Conservation (phyloP, 2,113 vertebrate genomes). For the Petromus typicus region DNA sequence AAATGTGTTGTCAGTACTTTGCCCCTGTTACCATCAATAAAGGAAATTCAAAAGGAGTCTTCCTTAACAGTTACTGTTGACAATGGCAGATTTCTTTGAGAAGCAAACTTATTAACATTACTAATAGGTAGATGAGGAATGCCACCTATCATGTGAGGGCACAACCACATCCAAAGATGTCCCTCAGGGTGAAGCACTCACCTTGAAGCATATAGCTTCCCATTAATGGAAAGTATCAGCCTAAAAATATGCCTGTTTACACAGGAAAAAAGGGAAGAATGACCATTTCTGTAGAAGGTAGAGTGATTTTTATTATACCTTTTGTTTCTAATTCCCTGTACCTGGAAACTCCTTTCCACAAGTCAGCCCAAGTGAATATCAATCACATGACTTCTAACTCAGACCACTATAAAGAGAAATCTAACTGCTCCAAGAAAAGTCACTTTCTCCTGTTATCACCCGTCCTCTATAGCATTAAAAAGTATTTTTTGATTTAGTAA, state of each 20-base stretch:
- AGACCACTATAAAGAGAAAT: not conserved
- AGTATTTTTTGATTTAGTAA: conserved; percentile 8
- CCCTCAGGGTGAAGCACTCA: not conserved
- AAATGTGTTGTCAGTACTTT: not conserved
- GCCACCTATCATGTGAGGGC: not conserved
- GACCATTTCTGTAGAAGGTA: not conserved
- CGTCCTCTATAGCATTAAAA: not conserved
- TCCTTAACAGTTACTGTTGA: not conserved
- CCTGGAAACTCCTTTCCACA: not conserved
- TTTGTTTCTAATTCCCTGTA: not conserved
- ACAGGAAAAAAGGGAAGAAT: not conserved
- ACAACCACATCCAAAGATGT: conserved; percentile 42
- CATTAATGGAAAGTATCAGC: not conserved
- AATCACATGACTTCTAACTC: not conserved
- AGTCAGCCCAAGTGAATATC: not conserved
- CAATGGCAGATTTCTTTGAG: not conserved
- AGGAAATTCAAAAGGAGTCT: not conserved
- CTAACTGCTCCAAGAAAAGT: not conserved
- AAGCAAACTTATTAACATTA: conserved; percentile 51
- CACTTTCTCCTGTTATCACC: not conserved
- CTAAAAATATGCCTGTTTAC: not conserved
- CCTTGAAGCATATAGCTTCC: not conserved
- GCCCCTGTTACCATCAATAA: not conserved
- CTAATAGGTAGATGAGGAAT: not conserved
- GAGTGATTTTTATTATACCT: not conserved